These are phyloP conservation scores for Streblospio benedicti DNA, from an alignment of 1,140 invertebrate genomes.

Conservation along the genomic window DNA sequence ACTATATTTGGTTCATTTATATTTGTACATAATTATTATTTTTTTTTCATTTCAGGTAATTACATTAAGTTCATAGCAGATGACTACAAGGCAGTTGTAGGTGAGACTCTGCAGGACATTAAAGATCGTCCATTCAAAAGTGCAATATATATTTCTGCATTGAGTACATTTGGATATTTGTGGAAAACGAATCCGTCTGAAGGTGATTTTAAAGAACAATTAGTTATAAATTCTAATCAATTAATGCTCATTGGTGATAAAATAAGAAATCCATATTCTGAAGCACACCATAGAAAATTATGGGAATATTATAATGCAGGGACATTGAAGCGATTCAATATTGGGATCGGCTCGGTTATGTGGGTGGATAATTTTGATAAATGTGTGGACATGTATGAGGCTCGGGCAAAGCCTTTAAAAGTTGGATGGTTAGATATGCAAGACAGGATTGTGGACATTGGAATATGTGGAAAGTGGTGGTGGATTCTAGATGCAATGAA, in stretches of 20 bases:
- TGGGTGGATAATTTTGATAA: conserved; percentile 63
- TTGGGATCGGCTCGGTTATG: conserved; percentile 65
- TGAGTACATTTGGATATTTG: conserved; percentile 25
- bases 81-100: conserved; percentile 46
- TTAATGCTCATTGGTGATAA: conserved; percentile 57
- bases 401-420: conserved; percentile 62
- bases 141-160: conserved; percentile 25
- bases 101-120: conserved; percentile 40
- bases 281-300: conserved; percentile 57
- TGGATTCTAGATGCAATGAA: conserved; percentile 60
- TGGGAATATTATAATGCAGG: conserved; percentile 59
- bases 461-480: conserved; percentile 67
- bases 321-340: conserved; percentile 55
- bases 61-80: conserved; percentile 34
- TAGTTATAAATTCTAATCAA: conserved; percentile 55
- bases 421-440: conserved; percentile 34
- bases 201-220: conserved; percentile 53
- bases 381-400: conserved; percentile 60
- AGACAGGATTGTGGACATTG: conserved; percentile 63
- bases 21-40: no score
- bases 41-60: conserved; percentile 27
- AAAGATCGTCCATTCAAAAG: conserved; percentile 40
- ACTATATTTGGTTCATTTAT: no score
- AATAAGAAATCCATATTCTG: conserved; percentile 59
- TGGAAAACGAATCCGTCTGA: conserved; percentile 57